A percentile compares a stretch with the other conserved stretches of the same genome.
Evolutionary conservation across 2,888 invertebrate genomes (phyloP).

Genomic region (Xanthia icteritia): DNA sequence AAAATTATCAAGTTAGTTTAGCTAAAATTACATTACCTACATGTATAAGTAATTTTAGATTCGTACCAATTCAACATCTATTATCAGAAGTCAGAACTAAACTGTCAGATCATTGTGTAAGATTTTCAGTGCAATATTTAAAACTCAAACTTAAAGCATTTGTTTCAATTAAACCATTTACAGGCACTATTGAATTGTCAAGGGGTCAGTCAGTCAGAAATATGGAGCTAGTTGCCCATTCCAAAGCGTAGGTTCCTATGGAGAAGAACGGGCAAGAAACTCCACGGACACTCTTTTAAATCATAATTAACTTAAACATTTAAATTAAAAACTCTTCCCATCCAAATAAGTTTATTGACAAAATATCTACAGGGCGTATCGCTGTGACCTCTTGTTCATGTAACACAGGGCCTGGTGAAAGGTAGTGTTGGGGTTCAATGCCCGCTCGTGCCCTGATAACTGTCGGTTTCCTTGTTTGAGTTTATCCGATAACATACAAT

Average conservation of each 20-base stretch:
- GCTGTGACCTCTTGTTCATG: constrained; percentile 49
- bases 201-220: too few relatives aligned
- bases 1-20: too few relatives aligned
- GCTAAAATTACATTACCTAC: too few relatives aligned
- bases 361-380: constrained; percentile 50
- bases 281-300: too few relatives aligned
- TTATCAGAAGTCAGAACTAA: neutral
- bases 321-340: neutral
- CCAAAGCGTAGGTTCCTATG: too few relatives aligned
- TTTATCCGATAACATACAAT: constrained; percentile 73
- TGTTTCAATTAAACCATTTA: too few relatives aligned
- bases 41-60: too few relatives aligned
- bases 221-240: too few relatives aligned
- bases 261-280: too few relatives aligned
- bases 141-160: too few relatives aligned
- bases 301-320: neutral
- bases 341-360: constrained; percentile 33
- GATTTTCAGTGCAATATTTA: neutral
- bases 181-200: too few relatives aligned
- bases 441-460: constrained; percentile 73
- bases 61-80: neutral
- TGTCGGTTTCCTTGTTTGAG: constrained; percentile 70
- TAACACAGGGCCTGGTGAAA: constrained; percentile 56
- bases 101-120: too few relatives aligned
- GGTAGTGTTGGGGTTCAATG: constrained; percentile 70